These are phyloP conservation scores for Virgularia gustaviana DNA, from an alignment of 92 coral and sea anemone species.

Conservation along the genomic window DNA sequence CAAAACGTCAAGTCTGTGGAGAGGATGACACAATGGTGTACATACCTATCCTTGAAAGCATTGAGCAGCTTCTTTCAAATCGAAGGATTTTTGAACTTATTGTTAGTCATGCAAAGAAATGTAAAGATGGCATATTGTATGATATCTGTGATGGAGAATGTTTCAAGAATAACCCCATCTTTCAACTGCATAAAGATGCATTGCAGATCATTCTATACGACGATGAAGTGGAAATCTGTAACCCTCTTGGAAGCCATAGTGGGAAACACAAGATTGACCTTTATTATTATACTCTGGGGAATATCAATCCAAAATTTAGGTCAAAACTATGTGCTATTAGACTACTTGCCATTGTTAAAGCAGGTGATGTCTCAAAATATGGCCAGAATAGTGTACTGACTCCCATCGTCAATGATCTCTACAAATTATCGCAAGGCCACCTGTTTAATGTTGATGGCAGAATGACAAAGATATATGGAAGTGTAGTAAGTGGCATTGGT, in stretches of 20 bases:
- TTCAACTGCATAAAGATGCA: too few relatives aligned
- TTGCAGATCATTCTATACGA: too few relatives aligned
- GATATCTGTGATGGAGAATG: not conserved
- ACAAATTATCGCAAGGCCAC: conserved; percentile 26
- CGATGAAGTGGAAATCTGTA: too few relatives aligned
- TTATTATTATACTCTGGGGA: conserved; percentile 31
- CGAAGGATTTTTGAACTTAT: not conserved
- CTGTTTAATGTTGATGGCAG: conserved; percentile 1
- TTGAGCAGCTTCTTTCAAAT: not conserved
- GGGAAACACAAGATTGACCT: not conserved
- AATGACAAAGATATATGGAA: conserved; percentile 12
- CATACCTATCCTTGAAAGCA: not conserved
- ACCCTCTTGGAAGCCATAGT: too few relatives aligned
- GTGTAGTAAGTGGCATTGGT: conserved; percentile 32
- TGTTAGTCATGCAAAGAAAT: not conserved
- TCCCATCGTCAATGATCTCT: conserved; percentile 39
- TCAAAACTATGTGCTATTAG: conserved; percentile 41
- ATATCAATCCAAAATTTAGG: conserved; percentile 17
- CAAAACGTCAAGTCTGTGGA: not conserved
- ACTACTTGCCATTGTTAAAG: conserved; percentile 42
- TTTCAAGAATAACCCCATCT: not conserved
- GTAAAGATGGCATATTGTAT: not conserved
- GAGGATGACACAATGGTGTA: not conserved
- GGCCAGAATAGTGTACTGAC: conserved; percentile 29
- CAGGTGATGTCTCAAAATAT: conserved; percentile 35